Evolutionary conservation across 2,113 vertebrate species (phyloP).

Genomic region (Marmota monax): DNA sequence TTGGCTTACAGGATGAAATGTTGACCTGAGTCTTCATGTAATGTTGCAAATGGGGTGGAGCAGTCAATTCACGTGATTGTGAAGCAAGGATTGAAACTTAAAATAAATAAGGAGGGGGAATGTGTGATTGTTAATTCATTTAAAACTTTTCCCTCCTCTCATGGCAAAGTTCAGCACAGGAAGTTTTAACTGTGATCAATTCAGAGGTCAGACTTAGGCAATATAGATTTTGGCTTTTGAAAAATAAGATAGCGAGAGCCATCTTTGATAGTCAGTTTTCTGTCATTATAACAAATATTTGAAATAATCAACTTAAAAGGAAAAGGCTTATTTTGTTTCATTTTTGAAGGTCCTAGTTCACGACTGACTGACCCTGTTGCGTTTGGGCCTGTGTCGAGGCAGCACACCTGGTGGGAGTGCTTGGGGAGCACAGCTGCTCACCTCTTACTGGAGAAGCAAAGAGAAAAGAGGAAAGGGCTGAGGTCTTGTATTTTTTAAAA

Average conservation of each 20-base stretch:
- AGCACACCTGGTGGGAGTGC: background rate
- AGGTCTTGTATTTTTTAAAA: background rate
- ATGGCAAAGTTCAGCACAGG: background rate
- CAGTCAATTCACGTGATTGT: conserved; percentile 89
- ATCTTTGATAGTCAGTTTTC: background rate
- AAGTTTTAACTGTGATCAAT: conserved; percentile 57
- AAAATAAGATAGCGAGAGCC: background rate
- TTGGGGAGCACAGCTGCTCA: background rate
- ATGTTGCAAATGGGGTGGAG: conserved; percentile 82
- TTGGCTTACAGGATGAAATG: conserved; percentile 88
- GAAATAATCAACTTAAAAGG: background rate
- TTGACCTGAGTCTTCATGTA: conserved; percentile 89
- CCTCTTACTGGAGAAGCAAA: background rate
- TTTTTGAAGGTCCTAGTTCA: background rate
- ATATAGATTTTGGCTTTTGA: background rate
- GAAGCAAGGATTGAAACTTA: conserved; percentile 75
- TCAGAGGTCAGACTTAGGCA: background rate
- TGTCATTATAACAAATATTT: background rate
- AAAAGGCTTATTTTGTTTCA: background rate
- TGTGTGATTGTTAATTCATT: background rate
- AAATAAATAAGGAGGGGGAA: conserved; percentile 69
- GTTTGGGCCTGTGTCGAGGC: background rate
- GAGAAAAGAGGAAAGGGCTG: background rate
- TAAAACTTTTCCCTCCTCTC: background rate
- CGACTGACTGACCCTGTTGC: background rate